A percentile compares a stretch with the other conserved stretches of the same genome.
Evolutionary conservation across 2,113 vertebrate genomes (phyloP).

Genomic region (Elaphurus davidianus): DNA sequence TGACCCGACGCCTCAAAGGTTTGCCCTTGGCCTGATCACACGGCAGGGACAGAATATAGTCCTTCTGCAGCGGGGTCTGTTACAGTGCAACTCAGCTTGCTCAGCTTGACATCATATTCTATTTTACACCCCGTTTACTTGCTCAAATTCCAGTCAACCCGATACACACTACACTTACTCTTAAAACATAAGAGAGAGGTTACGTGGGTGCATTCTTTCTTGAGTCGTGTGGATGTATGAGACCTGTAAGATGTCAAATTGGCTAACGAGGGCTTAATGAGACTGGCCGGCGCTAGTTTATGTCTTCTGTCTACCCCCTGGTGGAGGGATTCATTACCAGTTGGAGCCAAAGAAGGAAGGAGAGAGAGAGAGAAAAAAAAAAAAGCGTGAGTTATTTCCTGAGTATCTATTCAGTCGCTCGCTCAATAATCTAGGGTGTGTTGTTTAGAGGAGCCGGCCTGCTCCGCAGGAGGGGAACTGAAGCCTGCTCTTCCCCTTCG

Average conservation of each 20-base stretch:
- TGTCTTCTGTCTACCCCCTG: not conserved
- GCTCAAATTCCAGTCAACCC: not conserved
- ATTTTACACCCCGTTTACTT: not conserved
- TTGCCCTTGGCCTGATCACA: not conserved
- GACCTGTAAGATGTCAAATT: not conserved
- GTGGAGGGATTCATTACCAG: slow-evolving; percentile 24
- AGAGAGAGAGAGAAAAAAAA: not conserved
- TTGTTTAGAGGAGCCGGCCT: not conserved
- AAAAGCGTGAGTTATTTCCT: not conserved
- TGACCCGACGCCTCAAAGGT: not conserved
- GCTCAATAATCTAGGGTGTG: not conserved
- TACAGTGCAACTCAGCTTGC: not conserved
- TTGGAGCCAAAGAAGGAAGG: not conserved
- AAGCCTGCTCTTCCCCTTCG: not conserved
- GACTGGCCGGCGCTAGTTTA: not conserved
- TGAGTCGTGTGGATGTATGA: not conserved
- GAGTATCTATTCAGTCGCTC: not conserved
- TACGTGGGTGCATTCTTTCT: not conserved
- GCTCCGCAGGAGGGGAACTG: not conserved
- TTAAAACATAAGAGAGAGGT: not conserved
- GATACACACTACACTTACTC: not conserved
- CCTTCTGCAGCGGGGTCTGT: not conserved
- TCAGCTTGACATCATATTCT: not conserved
- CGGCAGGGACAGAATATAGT: not conserved
- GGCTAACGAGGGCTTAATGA: not conserved